Evolutionary conservation across 2,797 vertebrate genomes (phyloP).

Genomic region (Tiaroga cobitis): DNA sequence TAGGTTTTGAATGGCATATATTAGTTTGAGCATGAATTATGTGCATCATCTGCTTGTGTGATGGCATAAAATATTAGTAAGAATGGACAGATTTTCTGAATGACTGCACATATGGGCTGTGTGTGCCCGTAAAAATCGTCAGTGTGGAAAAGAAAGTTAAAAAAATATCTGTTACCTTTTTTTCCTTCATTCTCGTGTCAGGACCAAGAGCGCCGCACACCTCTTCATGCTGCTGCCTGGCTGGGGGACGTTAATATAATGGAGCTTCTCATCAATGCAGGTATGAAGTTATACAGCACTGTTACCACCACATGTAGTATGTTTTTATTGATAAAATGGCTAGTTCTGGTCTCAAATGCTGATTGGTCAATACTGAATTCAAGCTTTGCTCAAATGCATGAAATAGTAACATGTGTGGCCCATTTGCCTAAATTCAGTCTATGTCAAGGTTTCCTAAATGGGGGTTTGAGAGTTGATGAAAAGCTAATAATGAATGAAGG

Average conservation of each 20-base stretch:
- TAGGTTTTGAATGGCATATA: slow-evolving; percentile 62
- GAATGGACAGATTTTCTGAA: neutral
- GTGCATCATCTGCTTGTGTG: slow-evolving; percentile 2
- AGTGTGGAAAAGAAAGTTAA: neutral
- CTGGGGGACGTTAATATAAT: slow-evolving; percentile 94
- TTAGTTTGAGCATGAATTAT: neutral
- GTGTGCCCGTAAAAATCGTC: neutral
- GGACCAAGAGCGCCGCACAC: slow-evolving; percentile 97
- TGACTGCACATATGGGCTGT: neutral
- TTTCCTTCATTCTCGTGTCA: slow-evolving; percentile 58
- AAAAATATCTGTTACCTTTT: slow-evolving; percentile 6
- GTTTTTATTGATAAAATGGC: neutral
- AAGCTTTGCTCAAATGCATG: neutral
- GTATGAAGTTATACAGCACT: slow-evolving; percentile 68
- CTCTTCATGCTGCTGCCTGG: slow-evolving; percentile 98
- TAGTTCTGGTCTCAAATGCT: neutral
- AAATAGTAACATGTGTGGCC: neutral
- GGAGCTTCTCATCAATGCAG: slow-evolving; percentile 96
- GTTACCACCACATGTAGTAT: neutral
- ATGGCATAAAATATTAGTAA: neutral
- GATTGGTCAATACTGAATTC: neutral
- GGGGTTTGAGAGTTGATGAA: neutral
- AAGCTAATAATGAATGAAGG: neutral
- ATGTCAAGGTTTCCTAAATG: neutral
- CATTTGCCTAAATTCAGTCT: neutral